Evolutionary conservation across 2,113 vertebrate genomes (phyloP).

Genomic region (Lethenteron reissneri): DNA sequence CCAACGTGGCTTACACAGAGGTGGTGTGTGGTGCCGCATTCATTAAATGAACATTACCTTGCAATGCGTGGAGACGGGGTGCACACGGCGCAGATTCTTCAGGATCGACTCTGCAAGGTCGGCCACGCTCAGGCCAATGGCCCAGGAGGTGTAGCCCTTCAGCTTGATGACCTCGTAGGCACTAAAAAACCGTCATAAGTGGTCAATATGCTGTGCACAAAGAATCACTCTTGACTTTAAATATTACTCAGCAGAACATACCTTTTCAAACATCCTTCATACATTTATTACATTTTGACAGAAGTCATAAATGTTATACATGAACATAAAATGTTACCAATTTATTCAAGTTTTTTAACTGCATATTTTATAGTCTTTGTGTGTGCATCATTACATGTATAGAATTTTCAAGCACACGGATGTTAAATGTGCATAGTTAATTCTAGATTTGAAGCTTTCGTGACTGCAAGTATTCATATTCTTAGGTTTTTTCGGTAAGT

Average conservation of each 20-base stretch:
- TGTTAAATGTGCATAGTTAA: neutral
- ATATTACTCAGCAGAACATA: too few relatives aligned
- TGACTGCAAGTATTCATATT: neutral
- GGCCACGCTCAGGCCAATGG: conserved; percentile 80
- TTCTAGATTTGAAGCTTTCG: too few relatives aligned
- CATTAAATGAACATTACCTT: conserved; percentile 29
- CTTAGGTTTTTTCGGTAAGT: conserved; percentile 2
- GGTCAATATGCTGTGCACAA: too few relatives aligned
- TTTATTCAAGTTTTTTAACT: too few relatives aligned
- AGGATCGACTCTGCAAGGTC: conserved; percentile 66
- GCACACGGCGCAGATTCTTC: conserved; percentile 57
- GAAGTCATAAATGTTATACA: too few relatives aligned
- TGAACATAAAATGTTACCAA: too few relatives aligned
- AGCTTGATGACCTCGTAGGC: conserved; percentile 90
- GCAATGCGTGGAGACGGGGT: conserved; percentile 82
- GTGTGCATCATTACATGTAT: neutral
- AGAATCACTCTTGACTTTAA: too few relatives aligned
- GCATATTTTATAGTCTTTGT: neutral
- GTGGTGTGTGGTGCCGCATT: too few relatives aligned
- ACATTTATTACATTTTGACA: too few relatives aligned
- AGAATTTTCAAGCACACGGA: neutral
- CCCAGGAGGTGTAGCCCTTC: conserved; percentile 97
- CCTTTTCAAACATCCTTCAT: too few relatives aligned
- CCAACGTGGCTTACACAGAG: too few relatives aligned
- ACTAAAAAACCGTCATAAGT: conserved; percentile 20